Evolutionary conservation across 2,113 vertebrate species (phyloP), one percentile per base, ranked within the genome.

Genomic region (Macquaria australasica): DNA sequence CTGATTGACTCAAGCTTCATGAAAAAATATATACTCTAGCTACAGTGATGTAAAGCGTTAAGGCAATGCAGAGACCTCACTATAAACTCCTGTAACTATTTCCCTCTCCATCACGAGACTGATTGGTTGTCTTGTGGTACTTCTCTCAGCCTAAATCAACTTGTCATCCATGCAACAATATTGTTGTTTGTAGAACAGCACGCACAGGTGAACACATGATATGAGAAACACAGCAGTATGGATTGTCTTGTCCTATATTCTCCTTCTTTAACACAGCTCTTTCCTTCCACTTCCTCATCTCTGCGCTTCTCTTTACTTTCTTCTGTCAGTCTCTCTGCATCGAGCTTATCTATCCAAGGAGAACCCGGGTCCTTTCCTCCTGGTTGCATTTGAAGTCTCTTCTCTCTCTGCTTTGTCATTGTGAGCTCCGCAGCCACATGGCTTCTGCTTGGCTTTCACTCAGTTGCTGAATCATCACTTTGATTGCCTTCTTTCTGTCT

Each of bases 401-500:
- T 62, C 72, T 82, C 43, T 77, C 75, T 55, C 41, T 62, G 78
- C 69, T 28, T 62, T 84, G 81, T 90, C 90, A 89, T 48, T 6
- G 41, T n/a, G 73, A 79, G 83, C 59, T 83, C 73, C 28, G 2
- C 45, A n/a, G 60, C 83, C 89, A 55, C 81, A 20, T 63, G 81
- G 51, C 71, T 81, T 75, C 81, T 79, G 50, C 31, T 89, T 83
- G 82, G 79, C 74, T 87, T 82, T 58, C 20, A 6, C 72, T 86
- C 82, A 83, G 78, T 8, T 91, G 90, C 93, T 91, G 85, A 91
- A 87, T 94, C 89, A 92, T 77, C 41, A 14, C 85, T 91, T 92
- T 91, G 73, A 90, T 83, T 87, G 73, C 28, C 45, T 78, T 84
- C 82, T 81, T 75, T 86, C 84, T 87, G 53, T 83, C 84, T 34